phyloP scores from a whole-genome alignment of 2,888 invertebrate species.

The Pollenia labialis region DNA sequence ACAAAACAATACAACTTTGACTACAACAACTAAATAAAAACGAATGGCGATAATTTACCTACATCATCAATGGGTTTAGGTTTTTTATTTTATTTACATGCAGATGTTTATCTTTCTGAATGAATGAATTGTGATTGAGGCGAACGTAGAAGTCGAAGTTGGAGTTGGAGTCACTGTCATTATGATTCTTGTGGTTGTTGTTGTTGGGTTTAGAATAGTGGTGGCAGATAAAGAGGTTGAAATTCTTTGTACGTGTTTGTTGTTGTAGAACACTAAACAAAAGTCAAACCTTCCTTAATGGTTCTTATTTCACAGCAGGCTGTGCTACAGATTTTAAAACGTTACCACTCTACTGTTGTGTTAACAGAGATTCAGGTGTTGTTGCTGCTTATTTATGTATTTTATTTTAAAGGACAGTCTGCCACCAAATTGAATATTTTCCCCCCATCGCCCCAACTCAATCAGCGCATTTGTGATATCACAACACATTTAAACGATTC shows the following conservation, averaged over 20 bases:
- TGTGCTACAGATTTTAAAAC: constrained; percentile 54
- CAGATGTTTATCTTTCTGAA: constrained; percentile 73
- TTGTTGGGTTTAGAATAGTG: constrained; percentile 13
- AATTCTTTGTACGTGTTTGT: constrained; percentile 38
- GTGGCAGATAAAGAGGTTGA: constrained; percentile 52
- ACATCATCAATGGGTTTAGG: constrained; percentile 79
- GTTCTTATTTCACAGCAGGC: constrained; percentile 77
- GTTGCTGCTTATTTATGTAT: not conserved
- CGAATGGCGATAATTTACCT: constrained; percentile 82
- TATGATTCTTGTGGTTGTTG: constrained; percentile 7
- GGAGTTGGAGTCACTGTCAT: constrained; percentile 13
- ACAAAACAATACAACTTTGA: constrained; percentile 43
- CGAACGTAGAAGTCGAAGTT: constrained; percentile 46
- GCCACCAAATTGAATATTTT: constrained; percentile 36
- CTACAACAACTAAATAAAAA: constrained; percentile 68
- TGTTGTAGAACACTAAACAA: constrained; percentile 14
- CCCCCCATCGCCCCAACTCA: constrained; percentile 10
- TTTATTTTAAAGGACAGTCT: constrained; percentile 44
- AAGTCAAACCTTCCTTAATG: constrained; percentile 30
- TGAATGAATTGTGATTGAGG: constrained; percentile 74
- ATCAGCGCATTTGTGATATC: constrained; percentile 67
- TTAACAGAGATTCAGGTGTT: constrained; percentile 19
- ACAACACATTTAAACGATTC: constrained; percentile 71
- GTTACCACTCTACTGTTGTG: constrained; percentile 53
- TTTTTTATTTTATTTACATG: constrained; percentile 72